phyloP scores from a whole-genome alignment of 2,888 invertebrate genomes.

The Pseudeuparius sepicola region DNA sequence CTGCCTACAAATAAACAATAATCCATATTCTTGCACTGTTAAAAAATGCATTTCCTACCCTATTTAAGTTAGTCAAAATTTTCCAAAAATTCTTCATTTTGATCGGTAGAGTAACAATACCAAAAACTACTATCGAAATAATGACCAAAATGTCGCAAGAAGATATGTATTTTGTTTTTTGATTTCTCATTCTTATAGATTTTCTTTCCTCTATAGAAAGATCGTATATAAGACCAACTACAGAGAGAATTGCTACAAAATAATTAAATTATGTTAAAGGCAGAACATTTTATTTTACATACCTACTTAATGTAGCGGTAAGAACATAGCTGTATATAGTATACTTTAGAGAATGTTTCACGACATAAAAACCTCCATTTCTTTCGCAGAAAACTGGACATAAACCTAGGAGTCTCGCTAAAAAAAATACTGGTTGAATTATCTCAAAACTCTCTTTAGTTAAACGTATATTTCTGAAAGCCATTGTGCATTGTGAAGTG shows the following conservation, averaged over 20 bases:
- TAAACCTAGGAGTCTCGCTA: constrained; percentile 24
- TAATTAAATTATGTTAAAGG: too few species aligned
- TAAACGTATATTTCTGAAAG: too few species aligned
- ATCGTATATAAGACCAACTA: too few species aligned
- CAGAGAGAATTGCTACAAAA: too few species aligned
- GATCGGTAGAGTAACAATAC: constrained; percentile 22
- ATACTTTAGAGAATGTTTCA: constrained; percentile 22
- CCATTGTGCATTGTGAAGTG: too few species aligned
- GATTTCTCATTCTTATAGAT: constrained; percentile 24
- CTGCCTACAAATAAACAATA: too few species aligned
- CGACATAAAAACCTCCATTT: constrained; percentile 20
- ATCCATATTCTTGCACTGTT: background rate
- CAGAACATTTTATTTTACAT: too few species aligned
- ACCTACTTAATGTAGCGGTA: constrained; percentile 23
- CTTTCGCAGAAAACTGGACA: constrained; percentile 24
- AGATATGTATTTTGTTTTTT: constrained; percentile 24
- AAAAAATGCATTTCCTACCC: constrained; percentile 18
- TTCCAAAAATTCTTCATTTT: constrained; percentile 24
- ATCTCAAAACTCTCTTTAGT: constrained; percentile 19
- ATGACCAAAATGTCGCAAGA: constrained; percentile 25
- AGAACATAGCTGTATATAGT: constrained; percentile 25
- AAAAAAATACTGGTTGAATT: constrained; percentile 21
- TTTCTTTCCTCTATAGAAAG: constrained; percentile 24
- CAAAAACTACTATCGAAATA: constrained; percentile 23
- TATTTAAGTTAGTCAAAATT: constrained; percentile 18